A percentile compares a stretch with the other conserved stretches of the same genome.
Evolutionary conservation across 2,888 invertebrate genomes (phyloP).

Genomic region (Idaea straminata): DNA sequence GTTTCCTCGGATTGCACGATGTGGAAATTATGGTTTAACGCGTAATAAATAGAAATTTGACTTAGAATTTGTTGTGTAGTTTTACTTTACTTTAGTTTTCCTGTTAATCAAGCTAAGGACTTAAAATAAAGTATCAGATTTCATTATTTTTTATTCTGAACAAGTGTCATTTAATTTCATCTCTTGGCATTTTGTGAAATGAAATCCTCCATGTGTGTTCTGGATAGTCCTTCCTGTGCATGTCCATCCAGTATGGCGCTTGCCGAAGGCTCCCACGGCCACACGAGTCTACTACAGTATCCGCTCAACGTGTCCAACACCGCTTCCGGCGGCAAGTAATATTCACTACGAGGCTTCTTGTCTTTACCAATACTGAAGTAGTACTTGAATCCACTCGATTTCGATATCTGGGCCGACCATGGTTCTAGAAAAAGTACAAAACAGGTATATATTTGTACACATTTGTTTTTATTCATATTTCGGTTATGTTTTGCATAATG

Average conservation of each 20-base stretch:
- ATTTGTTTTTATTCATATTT: too few relatives aligned
- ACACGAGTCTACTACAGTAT: slow-evolving; percentile 51
- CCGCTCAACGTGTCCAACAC: slow-evolving; percentile 56
- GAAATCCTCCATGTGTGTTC: slow-evolving; percentile 55
- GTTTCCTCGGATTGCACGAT: slow-evolving; percentile 29
- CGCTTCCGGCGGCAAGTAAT: slow-evolving; percentile 54
- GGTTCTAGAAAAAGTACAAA: slow-evolving; percentile 55
- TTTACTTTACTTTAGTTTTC: too few relatives aligned
- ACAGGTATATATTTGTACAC: not conserved
- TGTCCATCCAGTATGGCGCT: slow-evolving; percentile 55
- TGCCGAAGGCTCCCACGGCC: slow-evolving; percentile 65
- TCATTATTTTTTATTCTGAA: not conserved
- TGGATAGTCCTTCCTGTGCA: slow-evolving; percentile 44
- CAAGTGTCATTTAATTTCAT: slow-evolving; percentile 11
- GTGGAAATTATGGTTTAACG: slow-evolving; percentile 32
- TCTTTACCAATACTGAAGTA: slow-evolving; percentile 55
- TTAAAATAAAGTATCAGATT: not conserved
- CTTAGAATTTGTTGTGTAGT: slow-evolving; percentile 6
- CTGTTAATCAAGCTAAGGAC: too few relatives aligned
- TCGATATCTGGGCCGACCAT: slow-evolving; percentile 68
- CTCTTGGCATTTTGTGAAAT: slow-evolving; percentile 35
- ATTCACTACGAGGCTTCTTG: slow-evolving; percentile 55
- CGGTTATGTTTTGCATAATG: too few relatives aligned
- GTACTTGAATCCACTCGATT: slow-evolving; percentile 58
- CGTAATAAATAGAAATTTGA: slow-evolving; percentile 32